Base-by-base conservation (phyloP, 2,888 invertebrate species). In the Leptinotarsa rubiginosa region DNA sequence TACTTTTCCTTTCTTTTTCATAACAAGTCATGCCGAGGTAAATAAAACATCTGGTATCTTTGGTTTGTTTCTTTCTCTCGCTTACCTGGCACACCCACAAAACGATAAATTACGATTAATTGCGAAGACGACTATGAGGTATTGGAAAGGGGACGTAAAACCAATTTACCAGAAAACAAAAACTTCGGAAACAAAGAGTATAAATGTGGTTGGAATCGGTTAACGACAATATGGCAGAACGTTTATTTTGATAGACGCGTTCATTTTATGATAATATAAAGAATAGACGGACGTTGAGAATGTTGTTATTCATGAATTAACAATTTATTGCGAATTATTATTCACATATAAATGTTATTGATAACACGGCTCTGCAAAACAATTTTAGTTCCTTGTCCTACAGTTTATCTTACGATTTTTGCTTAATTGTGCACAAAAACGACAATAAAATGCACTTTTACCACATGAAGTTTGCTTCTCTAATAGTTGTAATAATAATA, bases 101-200 rank as follows among this genome's bases (percentile, higher is more conserved):
- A 56, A 41, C 56, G 20, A 56, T 69, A 69, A 69, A 69, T 69
- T 69, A 41, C 20, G 52, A 69, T 56, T 69, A 69, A 69, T 69
- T 69, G 56, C 69, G 47, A 56, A 69, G 56, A 69, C 13, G 69
- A 31, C 56, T 47, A 4, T 56, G 41, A 54, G 20, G 69, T 59
- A 56, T 69, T 41, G 69, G 15, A 47, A 47, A 69, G 16, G 62
- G 62, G 41, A 10, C 41, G n/a, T 13, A 15, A 16, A 54, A 56
- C 47, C 56, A 69, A 56, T 69, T 69, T 69, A 47, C 41, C 1
- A 41, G n/a, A 54, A 25, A 54, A 68, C 52, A 54, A 68, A 68
- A 54, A 15, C 25, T 62, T 18, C 31, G 16, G 54, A 41, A 68
- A 54, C 52, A 18, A 68, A 47, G 50, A 59, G 47, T 56, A 47